Conservation (phyloP, 1,140 invertebrate genomes). For the Scaptomyza graminum region DNA sequence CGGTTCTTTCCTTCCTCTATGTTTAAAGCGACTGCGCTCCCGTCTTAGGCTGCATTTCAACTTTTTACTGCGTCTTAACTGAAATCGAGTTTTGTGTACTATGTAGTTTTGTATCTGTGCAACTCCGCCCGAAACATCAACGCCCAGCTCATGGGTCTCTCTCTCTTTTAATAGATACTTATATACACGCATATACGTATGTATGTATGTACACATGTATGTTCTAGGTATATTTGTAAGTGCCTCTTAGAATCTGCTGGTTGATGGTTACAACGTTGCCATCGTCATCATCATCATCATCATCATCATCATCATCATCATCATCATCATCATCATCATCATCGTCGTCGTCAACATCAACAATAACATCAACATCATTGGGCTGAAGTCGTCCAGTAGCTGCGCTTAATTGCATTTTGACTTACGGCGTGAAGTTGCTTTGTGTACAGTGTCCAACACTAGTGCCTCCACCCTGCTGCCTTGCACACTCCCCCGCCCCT, state of each 20-base stretch:
- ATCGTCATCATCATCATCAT: slow-evolving; percentile 33
- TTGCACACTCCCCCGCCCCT: neutral
- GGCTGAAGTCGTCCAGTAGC: slow-evolving; percentile 62
- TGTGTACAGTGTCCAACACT: slow-evolving; percentile 32
- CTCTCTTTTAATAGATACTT: slow-evolving; percentile 16
- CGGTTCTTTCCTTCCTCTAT: slow-evolving; percentile 78
- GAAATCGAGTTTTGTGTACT: slow-evolving; percentile 77
- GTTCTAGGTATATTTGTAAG: slow-evolving; percentile 27
- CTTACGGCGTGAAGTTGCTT: slow-evolving; percentile 79
- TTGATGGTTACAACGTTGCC: slow-evolving; percentile 67
- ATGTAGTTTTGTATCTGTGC: slow-evolving; percentile 74
- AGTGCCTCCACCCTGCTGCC: neutral
- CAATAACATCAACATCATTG: slow-evolving; percentile 3
- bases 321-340: slow-evolving; percentile 22
- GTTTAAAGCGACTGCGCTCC: slow-evolving; percentile 75
- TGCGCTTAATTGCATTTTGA: slow-evolving; percentile 81
- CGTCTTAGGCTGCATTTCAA: slow-evolving; percentile 81
- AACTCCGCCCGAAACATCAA: slow-evolving; percentile 75
- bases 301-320: slow-evolving; percentile 21
- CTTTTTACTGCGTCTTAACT: slow-evolving; percentile 83
- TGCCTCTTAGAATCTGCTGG: slow-evolving; percentile 72
- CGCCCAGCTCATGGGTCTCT: slow-evolving; percentile 65
- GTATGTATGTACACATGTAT: neutral
- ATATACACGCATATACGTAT: neutral
- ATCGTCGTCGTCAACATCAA: slow-evolving; percentile 13